Conservation (phyloP, 2,888 invertebrate species). For the Acronicta aceris region DNA sequence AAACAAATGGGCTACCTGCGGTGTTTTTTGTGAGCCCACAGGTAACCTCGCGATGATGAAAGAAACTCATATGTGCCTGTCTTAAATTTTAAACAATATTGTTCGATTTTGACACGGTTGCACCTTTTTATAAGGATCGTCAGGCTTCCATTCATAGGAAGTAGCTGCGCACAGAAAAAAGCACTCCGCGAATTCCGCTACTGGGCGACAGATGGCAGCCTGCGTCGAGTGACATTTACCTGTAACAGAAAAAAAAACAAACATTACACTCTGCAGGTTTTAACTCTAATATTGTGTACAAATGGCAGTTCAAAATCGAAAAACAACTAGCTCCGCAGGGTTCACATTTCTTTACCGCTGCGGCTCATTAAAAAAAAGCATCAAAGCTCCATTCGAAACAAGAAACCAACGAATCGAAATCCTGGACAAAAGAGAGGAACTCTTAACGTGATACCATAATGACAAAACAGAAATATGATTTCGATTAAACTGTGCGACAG, state of each 20-base stretch:
- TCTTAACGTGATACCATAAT: conserved; percentile 88
- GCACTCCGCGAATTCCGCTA: conserved; percentile 67
- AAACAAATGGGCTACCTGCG: conserved; percentile 89
- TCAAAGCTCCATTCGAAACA: conserved; percentile 82
- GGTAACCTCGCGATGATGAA: conserved; percentile 85
- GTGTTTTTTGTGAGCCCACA: conserved; percentile 87
- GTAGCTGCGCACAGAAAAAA: conserved; percentile 73
- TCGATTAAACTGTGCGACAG: conserved; percentile 85
- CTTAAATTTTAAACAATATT: conserved; percentile 86
- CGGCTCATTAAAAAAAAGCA: conserved; percentile 74
- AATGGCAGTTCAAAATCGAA: conserved; percentile 32
- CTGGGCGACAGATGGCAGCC: conserved; percentile 81
- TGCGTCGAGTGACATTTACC: conserved; percentile 61
- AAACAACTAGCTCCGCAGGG: conserved; percentile 47
- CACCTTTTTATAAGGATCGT: conserved; percentile 78
- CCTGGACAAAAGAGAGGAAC: conserved; percentile 87
- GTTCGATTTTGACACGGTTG: conserved; percentile 85
- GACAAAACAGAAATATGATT: conserved; percentile 90
- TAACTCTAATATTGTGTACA: conserved; percentile 36
- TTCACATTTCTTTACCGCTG: conserved; percentile 77
- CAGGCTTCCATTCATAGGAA: conserved; percentile 82
- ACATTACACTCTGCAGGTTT: conserved; percentile 44
- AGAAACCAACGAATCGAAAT: conserved; percentile 85
- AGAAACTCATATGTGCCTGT: conserved; percentile 86
- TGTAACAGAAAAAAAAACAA: conserved; percentile 59